A percentile compares a stretch with the other conserved stretches of the same genome.
Conservation (phyloP, 1,140 invertebrate species). For the Drosophila chauvacae region DNA sequence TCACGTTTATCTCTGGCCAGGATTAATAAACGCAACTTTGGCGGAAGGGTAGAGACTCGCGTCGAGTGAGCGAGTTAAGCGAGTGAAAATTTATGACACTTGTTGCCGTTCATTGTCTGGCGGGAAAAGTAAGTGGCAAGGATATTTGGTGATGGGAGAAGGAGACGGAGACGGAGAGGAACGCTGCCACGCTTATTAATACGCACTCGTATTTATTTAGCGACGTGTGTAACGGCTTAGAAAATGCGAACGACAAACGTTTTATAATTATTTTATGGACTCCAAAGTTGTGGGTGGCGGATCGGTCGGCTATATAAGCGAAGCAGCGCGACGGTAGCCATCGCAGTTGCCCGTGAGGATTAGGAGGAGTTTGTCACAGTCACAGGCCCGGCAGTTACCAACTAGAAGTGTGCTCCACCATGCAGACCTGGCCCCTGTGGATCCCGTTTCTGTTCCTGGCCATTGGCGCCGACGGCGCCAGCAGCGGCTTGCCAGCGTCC, state of each 20-base stretch:
- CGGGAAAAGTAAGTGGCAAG: slow-evolving; percentile 27
- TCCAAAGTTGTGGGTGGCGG: slow-evolving; percentile 66
- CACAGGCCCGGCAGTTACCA: slow-evolving; percentile 2
- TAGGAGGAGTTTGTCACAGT: slow-evolving; percentile 13
- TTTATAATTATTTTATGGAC: slow-evolving; percentile 84
- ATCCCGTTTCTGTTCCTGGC: slow-evolving; percentile 40
- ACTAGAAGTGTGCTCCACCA: slow-evolving; percentile 11
- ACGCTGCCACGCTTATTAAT: slow-evolving; percentile 67
- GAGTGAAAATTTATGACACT: slow-evolving; percentile 80
- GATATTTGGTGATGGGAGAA: not conserved
- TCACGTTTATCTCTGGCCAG: slow-evolving; percentile 78
- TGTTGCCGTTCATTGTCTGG: slow-evolving; percentile 65
- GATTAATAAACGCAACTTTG: slow-evolving; percentile 71
- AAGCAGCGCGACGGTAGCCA: slow-evolving; percentile 19
- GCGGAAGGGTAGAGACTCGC: slow-evolving; percentile 44
- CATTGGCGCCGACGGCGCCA: slow-evolving; percentile 50
- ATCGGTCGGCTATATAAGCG: slow-evolving; percentile 58
- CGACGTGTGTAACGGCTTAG: slow-evolving; percentile 79
- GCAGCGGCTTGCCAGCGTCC: slow-evolving; percentile 2
- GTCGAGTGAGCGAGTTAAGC: slow-evolving; percentile 37
- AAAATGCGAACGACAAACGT: slow-evolving; percentile 81
- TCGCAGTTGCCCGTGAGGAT: slow-evolving; percentile 66
- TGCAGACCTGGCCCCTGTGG: slow-evolving; percentile 56
- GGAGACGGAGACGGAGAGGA: slow-evolving; percentile 5
- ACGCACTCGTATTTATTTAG: slow-evolving; percentile 73